Conservation (phyloP, 2,113 vertebrate genomes). For the Gallinago media region DNA sequence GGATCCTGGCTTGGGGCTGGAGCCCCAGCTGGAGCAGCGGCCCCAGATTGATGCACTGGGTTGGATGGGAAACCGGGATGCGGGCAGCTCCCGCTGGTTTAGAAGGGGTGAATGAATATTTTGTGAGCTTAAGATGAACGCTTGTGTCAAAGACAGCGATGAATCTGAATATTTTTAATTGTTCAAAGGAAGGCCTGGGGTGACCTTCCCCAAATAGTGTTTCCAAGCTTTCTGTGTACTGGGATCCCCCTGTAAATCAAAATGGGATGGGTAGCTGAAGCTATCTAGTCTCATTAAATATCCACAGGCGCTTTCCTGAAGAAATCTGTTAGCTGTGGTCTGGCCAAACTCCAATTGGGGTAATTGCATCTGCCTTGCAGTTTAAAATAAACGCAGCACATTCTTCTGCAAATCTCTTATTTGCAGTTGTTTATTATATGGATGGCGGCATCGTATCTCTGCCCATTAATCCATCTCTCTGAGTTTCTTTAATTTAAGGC, state of each 20-base stretch:
- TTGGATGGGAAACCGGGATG: neutral
- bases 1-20: neutral
- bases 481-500: neutral
- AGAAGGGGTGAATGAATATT: neutral
- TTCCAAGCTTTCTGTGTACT: neutral
- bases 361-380: neutral
- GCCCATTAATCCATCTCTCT: neutral
- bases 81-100: neutral
- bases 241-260: neutral
- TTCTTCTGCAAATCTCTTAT: slow-evolving; percentile 6
- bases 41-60: neutral
- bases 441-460: neutral
- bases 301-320: neutral
- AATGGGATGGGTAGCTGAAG: neutral
- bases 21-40: neutral
- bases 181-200: neutral
- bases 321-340: neutral
- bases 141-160: neutral
- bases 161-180: neutral
- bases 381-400: neutral
- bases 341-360: neutral
- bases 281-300: neutral
- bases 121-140: neutral
- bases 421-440: neutral
- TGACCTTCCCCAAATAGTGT: neutral